Conservation (phyloP, 2,888 invertebrate genomes). For the Branchinecta sandiegonensis region DNA sequence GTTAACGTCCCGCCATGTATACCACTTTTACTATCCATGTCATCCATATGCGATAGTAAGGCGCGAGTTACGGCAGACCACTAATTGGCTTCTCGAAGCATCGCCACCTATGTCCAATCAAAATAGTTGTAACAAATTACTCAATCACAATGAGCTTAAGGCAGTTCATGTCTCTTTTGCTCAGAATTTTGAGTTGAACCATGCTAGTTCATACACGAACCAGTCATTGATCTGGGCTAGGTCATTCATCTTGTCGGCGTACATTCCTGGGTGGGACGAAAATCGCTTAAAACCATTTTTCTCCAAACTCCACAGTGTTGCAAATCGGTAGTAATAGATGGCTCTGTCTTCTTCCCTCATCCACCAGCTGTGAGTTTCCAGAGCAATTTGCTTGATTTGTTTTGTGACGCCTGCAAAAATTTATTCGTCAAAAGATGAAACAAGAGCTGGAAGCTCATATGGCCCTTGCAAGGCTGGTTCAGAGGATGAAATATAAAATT, state of each 20-base stretch:
- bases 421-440: too few relatives aligned
- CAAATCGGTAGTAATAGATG: neutral
- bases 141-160: too few relatives aligned
- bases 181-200: neutral
- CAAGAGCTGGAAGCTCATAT: too few relatives aligned
- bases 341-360: constrained; percentile 12
- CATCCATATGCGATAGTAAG: too few relatives aligned
- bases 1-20: too few relatives aligned
- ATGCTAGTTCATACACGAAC: neutral
- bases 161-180: neutral
- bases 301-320: neutral
- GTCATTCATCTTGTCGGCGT: neutral
- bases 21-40: too few relatives aligned
- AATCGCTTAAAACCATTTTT: neutral
- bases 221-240: constrained; percentile 1
- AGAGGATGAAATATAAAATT: too few relatives aligned
- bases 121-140: too few relatives aligned
- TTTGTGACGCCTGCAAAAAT: neutral
- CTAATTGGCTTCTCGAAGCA: too few relatives aligned
- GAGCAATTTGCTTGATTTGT: constrained; percentile 8
- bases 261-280: constrained; percentile 8
- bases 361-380: constrained; percentile 2
- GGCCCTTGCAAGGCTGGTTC: too few relatives aligned
- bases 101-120: too few relatives aligned
- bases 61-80: too few relatives aligned